Evolutionary conservation across 23 tunicate genomes (phyloP).

Genomic region (Ciona savignyi): DNA sequence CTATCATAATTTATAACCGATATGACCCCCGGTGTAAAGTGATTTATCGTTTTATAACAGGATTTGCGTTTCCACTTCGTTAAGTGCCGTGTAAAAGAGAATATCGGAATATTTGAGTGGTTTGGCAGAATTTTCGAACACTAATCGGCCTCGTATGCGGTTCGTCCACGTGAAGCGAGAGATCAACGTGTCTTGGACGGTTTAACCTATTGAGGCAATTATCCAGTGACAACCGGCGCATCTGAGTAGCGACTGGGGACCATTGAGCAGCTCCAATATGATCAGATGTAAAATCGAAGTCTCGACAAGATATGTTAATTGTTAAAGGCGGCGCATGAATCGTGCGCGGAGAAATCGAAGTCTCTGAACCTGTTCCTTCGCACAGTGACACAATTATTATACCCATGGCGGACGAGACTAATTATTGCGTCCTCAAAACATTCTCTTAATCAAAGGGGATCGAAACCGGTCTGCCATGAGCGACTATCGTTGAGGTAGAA

Average conservation of each 20-base stretch:
- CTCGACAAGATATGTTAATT: slow-evolving; percentile 18
- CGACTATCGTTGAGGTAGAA: neutral
- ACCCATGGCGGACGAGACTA: neutral
- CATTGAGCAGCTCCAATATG: slow-evolving; percentile 9
- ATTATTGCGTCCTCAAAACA: too few relatives aligned
- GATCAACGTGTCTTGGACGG: slow-evolving; percentile 1
- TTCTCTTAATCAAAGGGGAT: too few relatives aligned
- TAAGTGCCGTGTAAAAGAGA: too few relatives aligned
- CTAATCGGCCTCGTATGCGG: too few relatives aligned
- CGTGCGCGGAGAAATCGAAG: neutral
- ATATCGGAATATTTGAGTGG: too few relatives aligned
- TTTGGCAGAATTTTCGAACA: too few relatives aligned
- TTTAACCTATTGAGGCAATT: slow-evolving; percentile 29
- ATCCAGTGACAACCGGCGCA: slow-evolving; percentile 24
- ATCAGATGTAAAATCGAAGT: neutral
- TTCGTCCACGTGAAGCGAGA: too few relatives aligned
- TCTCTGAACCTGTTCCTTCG: neutral
- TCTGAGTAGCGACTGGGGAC: slow-evolving; percentile 28
- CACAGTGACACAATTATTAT: neutral
- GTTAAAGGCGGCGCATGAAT: slow-evolving; percentile 9
- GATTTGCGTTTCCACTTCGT: too few relatives aligned
- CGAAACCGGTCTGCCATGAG: too few relatives aligned
- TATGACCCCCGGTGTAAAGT: neutral
- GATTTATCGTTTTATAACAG: neutral
- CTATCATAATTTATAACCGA: neutral